phyloP scores from a whole-genome alignment of 2,113 vertebrate species.

The Etheostoma cragini region DNA sequence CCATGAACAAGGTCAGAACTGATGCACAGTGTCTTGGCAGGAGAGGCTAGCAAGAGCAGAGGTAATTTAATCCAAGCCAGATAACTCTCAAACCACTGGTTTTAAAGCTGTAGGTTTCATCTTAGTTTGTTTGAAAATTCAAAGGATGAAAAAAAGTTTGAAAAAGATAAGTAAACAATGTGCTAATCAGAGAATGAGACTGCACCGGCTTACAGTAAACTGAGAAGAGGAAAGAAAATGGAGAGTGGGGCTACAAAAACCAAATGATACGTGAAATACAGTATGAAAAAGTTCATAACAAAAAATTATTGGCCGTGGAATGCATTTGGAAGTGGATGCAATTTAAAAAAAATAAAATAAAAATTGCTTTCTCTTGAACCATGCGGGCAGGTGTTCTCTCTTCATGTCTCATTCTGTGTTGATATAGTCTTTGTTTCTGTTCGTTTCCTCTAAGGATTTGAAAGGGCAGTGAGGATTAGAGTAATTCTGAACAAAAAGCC shows the following conservation, averaged over 20 bases:
- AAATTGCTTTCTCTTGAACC: background rate
- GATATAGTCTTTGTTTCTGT: slow-evolving; percentile 31
- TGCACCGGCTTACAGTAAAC: background rate
- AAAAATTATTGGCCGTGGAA: background rate
- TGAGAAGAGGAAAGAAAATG: background rate
- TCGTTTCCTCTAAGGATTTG: slow-evolving; percentile 48
- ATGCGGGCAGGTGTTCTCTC: slow-evolving; percentile 41
- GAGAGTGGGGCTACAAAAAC: background rate
- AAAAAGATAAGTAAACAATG: background rate
- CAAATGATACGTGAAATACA: background rate
- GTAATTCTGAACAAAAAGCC: slow-evolving; percentile 42
- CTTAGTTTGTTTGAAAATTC: background rate
- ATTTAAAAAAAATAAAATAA: background rate
- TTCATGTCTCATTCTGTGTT: slow-evolving; percentile 22
- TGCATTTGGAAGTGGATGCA: background rate
- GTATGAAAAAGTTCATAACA: background rate
- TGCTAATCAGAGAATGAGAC: background rate
- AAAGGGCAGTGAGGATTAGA: slow-evolving; percentile 46
- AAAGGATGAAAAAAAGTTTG: background rate
- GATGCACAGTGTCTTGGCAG: slow-evolving; percentile 26
- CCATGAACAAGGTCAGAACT: slow-evolving; percentile 11
- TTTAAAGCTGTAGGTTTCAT: background rate
- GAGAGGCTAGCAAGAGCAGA: background rate
- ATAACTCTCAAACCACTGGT: background rate
- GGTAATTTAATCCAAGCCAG: background rate